Conservation (phyloP, 2,113 vertebrate genomes). For the Petromus typicus region DNA sequence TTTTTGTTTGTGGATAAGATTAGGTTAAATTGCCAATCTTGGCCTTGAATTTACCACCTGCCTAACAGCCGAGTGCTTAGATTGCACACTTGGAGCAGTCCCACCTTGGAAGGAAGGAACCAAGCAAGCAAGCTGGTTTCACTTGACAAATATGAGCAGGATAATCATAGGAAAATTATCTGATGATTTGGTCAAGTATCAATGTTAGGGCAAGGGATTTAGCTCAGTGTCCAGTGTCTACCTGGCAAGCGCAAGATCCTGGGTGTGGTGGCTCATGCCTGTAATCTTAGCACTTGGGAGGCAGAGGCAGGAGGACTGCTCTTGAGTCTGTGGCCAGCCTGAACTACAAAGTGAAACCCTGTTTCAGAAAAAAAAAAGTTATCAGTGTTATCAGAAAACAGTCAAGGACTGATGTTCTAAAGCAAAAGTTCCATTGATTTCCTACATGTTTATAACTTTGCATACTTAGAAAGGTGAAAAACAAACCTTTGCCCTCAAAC, state of each 20-base stretch:
- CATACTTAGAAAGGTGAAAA: not conserved
- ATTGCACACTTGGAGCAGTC: not conserved
- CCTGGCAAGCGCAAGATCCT: too few relatives aligned
- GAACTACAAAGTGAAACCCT: too few relatives aligned
- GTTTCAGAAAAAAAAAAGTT: too few relatives aligned
- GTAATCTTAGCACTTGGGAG: too few relatives aligned
- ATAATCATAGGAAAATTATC: not conserved
- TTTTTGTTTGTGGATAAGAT: not conserved
- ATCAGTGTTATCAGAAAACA: not conserved
- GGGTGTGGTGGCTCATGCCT: too few relatives aligned
- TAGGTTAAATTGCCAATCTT: not conserved
- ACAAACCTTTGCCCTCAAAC: not conserved
- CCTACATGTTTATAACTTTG: not conserved
- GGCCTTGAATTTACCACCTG: not conserved
- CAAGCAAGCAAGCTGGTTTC: slow-evolving; percentile 45
- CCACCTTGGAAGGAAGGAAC: too few relatives aligned
- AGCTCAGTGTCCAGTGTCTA: too few relatives aligned
- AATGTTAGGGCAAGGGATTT: too few relatives aligned
- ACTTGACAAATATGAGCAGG: not conserved
- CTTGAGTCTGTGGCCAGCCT: too few relatives aligned
- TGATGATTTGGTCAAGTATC: slow-evolving; percentile 20
- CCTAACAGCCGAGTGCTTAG: not conserved
- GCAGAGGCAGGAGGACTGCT: too few relatives aligned
- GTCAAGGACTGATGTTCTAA: not conserved
- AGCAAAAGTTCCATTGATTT: not conserved